Conservation (phyloP, 2,113 vertebrate genomes). For the Myocastor coypus region DNA sequence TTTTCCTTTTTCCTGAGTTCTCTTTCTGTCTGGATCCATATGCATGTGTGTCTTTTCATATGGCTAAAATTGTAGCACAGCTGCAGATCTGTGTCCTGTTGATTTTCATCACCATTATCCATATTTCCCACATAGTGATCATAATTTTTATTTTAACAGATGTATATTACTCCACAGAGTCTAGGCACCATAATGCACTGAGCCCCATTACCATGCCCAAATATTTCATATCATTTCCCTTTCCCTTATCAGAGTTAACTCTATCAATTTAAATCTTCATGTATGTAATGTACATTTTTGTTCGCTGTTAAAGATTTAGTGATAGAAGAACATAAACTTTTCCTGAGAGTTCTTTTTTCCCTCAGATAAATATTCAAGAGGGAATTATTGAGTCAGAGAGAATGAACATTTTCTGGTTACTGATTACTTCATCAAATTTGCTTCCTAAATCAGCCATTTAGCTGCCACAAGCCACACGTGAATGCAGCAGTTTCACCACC, state of each 20-base stretch:
- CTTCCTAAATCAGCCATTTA: constrained; percentile 54
- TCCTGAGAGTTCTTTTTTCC: not conserved
- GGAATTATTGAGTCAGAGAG: not conserved
- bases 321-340: not conserved
- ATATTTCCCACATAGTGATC: constrained; percentile 20
- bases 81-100: not conserved
- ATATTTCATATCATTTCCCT: constrained; percentile 39
- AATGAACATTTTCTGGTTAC: constrained; percentile 36
- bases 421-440: constrained; percentile 52
- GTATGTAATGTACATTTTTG: not conserved
- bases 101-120: constrained; percentile 26
- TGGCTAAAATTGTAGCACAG: not conserved
- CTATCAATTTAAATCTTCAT: not conserved
- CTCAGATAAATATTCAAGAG: constrained; percentile 6
- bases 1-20: constrained; percentile 46
- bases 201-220: not conserved
- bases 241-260: not conserved
- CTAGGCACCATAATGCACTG: not conserved
- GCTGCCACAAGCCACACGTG: not conserved
- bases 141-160: constrained; percentile 45
- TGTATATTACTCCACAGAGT: constrained; percentile 7
- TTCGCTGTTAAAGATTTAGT: not conserved
- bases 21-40: not conserved
- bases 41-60: not conserved
- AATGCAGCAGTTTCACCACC: not conserved